These are phyloP conservation scores for Carassius auratus DNA, from an alignment of 2,113 vertebrate genomes.

Conservation along the genomic window DNA sequence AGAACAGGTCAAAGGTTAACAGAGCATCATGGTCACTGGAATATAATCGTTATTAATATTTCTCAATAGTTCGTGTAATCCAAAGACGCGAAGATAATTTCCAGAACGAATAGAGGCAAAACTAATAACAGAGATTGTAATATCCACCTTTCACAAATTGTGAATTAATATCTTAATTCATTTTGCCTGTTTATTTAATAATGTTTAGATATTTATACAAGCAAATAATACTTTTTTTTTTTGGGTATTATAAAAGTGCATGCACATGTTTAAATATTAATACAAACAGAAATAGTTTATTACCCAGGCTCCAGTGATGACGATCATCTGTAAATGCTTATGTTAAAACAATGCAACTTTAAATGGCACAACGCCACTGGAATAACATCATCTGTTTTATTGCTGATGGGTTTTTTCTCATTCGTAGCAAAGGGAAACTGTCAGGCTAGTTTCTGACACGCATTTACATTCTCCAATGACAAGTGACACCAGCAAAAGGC, in stretches of 20 bases:
- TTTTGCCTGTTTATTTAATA: no score
- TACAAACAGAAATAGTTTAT: no score
- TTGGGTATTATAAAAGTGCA: no score
- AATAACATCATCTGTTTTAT: slow-evolving; percentile 49
- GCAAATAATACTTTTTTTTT: no score
- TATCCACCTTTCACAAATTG: no score
- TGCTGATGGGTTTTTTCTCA: slow-evolving; percentile 55
- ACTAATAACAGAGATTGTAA: no score
- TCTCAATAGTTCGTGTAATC: not conserved
- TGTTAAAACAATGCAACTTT: no score
- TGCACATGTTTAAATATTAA: no score
- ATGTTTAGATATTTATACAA: no score
- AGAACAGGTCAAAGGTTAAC: slow-evolving; percentile 25
- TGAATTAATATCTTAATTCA: no score
- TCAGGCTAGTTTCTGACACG: slow-evolving; percentile 93
- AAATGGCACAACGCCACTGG: not conserved
- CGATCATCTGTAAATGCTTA: not conserved
- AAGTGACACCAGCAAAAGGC: slow-evolving; percentile 95
- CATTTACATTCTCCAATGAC: slow-evolving; percentile 92
- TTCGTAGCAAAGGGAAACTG: slow-evolving; percentile 83
- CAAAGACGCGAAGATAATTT: not conserved
- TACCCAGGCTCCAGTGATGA: not conserved
- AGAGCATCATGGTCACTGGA: not conserved
- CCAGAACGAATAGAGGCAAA: not conserved
- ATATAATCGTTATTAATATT: not conserved